Percentiles rank a stretch among this genome's conserved stretches.
phyloP scores from a whole-genome alignment of 2,888 invertebrate species.

The Electrophaes corylata region DNA sequence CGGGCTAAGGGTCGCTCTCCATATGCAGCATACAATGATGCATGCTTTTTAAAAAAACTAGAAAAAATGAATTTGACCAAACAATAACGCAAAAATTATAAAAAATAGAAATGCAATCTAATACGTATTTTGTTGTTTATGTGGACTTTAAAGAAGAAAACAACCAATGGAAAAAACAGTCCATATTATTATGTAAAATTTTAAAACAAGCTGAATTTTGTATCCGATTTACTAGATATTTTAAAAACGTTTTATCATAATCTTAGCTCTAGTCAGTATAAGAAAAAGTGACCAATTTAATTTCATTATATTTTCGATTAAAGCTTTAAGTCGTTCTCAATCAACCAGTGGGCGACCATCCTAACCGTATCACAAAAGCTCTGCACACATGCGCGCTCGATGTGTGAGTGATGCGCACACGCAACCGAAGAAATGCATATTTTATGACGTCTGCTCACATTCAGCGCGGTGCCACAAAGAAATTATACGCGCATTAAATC shows the following conservation, averaged over 20 bases:
- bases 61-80: too few species aligned
- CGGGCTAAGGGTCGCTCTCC: constrained; percentile 29
- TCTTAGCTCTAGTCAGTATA: too few species aligned
- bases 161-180: too few species aligned
- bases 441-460: constrained; percentile 84
- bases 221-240: too few species aligned
- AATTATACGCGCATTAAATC: constrained; percentile 84
- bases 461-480: constrained; percentile 84
- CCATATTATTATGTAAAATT: too few species aligned
- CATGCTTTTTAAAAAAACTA: neutral
- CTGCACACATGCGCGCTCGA: constrained; percentile 24
- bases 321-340: neutral
- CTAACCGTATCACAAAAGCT: constrained; percentile 34
- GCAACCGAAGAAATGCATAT: constrained; percentile 82
- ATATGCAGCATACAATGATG: neutral
- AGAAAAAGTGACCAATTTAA: too few species aligned
- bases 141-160: too few species aligned
- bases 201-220: too few species aligned
- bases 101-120: too few species aligned
- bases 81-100: too few species aligned
- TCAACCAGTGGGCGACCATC: constrained; percentile 22
- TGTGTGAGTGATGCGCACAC: constrained; percentile 56
- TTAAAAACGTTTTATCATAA: too few species aligned
- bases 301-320: neutral
- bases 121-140: too few species aligned